Conservation (phyloP, 2,797 vertebrate genomes). For the Sebastes itinus region DNA sequence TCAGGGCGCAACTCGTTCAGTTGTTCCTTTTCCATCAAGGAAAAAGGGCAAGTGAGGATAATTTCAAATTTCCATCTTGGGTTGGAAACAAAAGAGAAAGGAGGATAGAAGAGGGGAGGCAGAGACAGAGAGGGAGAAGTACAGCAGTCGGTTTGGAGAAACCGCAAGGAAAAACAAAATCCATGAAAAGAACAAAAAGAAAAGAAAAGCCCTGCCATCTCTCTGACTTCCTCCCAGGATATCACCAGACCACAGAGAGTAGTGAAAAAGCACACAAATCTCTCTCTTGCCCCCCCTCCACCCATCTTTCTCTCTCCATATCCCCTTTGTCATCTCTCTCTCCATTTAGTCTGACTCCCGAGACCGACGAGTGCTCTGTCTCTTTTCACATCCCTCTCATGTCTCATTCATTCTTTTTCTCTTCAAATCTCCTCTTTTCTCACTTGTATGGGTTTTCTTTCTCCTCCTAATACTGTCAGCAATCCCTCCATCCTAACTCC, state of each 20-base stretch:
- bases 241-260: constrained; percentile 55
- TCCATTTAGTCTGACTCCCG: constrained; percentile 52
- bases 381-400: constrained; percentile 42
- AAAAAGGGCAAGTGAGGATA: constrained; percentile 39
- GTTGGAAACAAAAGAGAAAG: constrained; percentile 13
- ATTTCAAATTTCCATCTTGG: constrained; percentile 37
- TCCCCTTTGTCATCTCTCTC: constrained; percentile 59
- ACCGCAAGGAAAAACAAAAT: constrained; percentile 53
- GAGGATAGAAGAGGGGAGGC: not conserved
- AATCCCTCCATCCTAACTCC: constrained; percentile 14
- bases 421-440: constrained; percentile 25
- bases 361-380: constrained; percentile 44
- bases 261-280: constrained; percentile 63
- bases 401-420: constrained; percentile 11
- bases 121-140: constrained; percentile 6
- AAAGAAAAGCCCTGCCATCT: constrained; percentile 45
- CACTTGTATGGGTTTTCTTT: constrained; percentile 16
- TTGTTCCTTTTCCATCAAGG: not conserved
- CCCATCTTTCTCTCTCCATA: constrained; percentile 32
- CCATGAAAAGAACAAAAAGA: constrained; percentile 45
- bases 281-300: constrained; percentile 39
- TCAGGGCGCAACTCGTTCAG: too few relatives aligned
- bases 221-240: constrained; percentile 62
- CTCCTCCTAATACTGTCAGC: constrained; percentile 18
- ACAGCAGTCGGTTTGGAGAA: constrained; percentile 43